Conservation (phyloP, 2,888 invertebrate species). For the Parelbella ahira region DNA sequence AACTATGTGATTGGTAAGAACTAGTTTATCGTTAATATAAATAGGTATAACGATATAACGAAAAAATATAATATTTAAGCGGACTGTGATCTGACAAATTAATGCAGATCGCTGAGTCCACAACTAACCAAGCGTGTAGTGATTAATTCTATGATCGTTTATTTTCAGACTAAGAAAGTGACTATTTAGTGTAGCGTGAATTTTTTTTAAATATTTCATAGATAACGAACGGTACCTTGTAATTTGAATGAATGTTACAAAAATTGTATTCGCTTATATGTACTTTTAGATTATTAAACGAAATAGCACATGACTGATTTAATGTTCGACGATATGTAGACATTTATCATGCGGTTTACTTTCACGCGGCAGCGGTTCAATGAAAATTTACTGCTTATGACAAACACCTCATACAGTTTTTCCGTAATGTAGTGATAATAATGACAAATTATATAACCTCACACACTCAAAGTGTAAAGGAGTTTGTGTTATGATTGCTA, state of each 20-base stretch:
- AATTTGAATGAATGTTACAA: background rate
- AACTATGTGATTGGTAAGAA: no score
- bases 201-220: background rate
- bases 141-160: background rate
- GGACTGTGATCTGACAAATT: background rate
- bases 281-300: background rate
- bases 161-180: slow-evolving; percentile 2
- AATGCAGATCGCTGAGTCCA: slow-evolving; percentile 5
- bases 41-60: no score
- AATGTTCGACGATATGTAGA: no score
- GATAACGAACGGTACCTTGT: no score
- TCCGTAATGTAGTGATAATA: no score
- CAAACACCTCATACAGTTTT: background rate
- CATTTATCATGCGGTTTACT: background rate
- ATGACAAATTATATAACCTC: no score
- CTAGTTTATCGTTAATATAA: no score
- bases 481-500: no score
- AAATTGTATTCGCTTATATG: background rate
- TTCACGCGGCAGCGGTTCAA: slow-evolving; percentile 3
- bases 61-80: background rate
- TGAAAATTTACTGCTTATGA: background rate
- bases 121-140: slow-evolving; percentile 8
- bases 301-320: background rate
- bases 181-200: background rate
- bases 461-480: no score